phyloP scores from a whole-genome alignment of 1,140 invertebrate genomes.

The Heliconius melpomene region DNA sequence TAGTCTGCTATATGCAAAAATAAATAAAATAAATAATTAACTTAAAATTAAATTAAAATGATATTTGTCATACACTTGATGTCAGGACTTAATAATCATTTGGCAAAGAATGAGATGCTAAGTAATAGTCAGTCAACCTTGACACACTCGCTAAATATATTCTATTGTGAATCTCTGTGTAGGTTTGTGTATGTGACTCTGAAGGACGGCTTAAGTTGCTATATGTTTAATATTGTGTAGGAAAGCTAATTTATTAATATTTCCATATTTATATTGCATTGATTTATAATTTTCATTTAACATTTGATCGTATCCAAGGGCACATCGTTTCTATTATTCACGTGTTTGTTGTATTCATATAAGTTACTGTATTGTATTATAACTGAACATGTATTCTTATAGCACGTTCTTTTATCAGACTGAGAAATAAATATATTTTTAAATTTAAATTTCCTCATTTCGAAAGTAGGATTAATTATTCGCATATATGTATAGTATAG shows the following conservation, averaged over 20 bases:
- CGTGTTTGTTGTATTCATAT: no score
- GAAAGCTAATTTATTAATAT: background rate
- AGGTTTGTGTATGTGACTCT: constrained; percentile 34
- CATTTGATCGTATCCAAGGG: no score
- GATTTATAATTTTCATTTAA: no score
- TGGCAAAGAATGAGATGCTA: constrained; percentile 27
- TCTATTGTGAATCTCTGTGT: constrained; percentile 42
- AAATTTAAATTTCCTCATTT: no score
- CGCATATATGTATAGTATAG: no score
- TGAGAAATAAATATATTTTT: no score
- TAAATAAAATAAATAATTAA: background rate
- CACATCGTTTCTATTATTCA: no score
- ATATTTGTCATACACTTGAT: background rate
- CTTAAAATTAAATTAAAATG: background rate
- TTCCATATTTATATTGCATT: no score
- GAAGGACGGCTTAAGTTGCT: constrained; percentile 14
- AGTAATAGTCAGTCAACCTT: constrained; percentile 33
- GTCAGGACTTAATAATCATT: constrained; percentile 27
- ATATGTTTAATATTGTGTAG: background rate
- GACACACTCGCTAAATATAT: constrained; percentile 35
- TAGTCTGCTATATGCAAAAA: background rate
- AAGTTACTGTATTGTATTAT: no score
- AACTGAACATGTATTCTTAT: no score
- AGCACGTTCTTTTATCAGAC: no score
- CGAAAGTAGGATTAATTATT: no score